Percentiles rank a stretch among this genome's conserved stretches.
Conservation (phyloP, 2,797 vertebrate genomes). For the Hoplostethus mediterraneus region DNA sequence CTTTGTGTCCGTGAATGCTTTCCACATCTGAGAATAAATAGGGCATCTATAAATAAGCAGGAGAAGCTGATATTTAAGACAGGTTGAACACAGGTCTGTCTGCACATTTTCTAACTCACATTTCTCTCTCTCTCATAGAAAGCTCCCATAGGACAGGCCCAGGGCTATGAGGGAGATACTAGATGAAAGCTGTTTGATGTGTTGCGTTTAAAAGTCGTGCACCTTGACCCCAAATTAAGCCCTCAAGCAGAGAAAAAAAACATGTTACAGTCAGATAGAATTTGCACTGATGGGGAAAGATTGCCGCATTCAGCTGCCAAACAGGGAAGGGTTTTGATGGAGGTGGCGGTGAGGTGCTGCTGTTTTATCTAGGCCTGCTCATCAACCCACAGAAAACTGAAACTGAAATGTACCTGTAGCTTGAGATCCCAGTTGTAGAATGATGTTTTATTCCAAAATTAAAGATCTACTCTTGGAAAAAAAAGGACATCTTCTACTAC, state of each 20-base stretch:
- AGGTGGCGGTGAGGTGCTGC: constrained; percentile 7
- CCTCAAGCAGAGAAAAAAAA: not conserved
- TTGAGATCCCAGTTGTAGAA: no score
- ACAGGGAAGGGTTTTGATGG: constrained; percentile 6
- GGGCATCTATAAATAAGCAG: constrained; percentile 32
- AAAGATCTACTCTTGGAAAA: no score
- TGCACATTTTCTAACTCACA: constrained; percentile 9
- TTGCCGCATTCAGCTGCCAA: constrained; percentile 22
- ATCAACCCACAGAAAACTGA: not conserved
- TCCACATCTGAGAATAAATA: constrained; percentile 22
- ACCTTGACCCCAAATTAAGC: constrained; percentile 44
- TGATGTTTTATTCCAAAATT: no score
- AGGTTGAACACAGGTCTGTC: constrained; percentile 8
- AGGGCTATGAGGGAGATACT: constrained; percentile 22
- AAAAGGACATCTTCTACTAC: no score
- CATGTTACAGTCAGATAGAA: not conserved
- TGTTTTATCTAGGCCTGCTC: not conserved
- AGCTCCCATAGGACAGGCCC: constrained; percentile 32
- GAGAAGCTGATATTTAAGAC: constrained; percentile 8
- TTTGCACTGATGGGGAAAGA: constrained; percentile 11
- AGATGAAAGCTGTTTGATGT: constrained; percentile 51
- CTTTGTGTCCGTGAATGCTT: not conserved
- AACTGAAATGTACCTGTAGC: no score
- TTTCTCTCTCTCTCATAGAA: constrained; percentile 12
- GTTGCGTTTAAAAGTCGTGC: constrained; percentile 49